These are phyloP conservation scores for Furnarius figulus DNA, from an alignment of 2,113 vertebrate genomes.

Conservation along the genomic window DNA sequence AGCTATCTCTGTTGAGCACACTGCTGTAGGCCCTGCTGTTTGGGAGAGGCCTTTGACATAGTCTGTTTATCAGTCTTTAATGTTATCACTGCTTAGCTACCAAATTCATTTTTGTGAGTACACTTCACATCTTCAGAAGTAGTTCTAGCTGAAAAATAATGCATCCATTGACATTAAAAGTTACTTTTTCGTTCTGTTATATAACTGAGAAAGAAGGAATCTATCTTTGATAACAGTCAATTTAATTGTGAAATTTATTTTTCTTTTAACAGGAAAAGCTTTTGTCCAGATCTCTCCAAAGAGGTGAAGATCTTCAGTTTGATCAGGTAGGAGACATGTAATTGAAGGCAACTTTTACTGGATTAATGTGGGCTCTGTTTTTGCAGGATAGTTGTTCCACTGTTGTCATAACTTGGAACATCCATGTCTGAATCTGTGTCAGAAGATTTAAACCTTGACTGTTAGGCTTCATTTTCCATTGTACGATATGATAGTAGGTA, in stretches of 20 bases:
- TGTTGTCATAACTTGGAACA: neutral
- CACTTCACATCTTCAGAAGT: neutral
- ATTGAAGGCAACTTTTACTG: neutral
- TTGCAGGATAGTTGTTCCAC: neutral
- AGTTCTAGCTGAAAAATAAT: neutral
- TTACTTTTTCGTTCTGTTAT: neutral
- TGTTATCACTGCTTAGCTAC: neutral
- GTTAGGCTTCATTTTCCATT: neutral
- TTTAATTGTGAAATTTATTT: neutral
- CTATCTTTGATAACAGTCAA: neutral
- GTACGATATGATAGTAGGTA: neutral
- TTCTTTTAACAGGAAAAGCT: conserved; percentile 86
- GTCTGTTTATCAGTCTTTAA: neutral
- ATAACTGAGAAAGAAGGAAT: neutral
- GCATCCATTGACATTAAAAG: neutral
- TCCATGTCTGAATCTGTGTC: fast-evolving
- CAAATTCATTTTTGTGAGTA: neutral
- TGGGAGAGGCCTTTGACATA: neutral
- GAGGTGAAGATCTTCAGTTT: conserved; percentile 99
- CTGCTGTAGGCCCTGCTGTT: neutral
- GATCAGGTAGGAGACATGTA: conserved; percentile 87
- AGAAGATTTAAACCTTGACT: neutral
- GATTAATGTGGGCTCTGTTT: neutral
- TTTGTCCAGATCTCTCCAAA: conserved; percentile 95
- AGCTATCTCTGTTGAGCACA: neutral